Conservation (phyloP, 2,797 vertebrate genomes). For the Rhinogobio ventralis region DNA sequence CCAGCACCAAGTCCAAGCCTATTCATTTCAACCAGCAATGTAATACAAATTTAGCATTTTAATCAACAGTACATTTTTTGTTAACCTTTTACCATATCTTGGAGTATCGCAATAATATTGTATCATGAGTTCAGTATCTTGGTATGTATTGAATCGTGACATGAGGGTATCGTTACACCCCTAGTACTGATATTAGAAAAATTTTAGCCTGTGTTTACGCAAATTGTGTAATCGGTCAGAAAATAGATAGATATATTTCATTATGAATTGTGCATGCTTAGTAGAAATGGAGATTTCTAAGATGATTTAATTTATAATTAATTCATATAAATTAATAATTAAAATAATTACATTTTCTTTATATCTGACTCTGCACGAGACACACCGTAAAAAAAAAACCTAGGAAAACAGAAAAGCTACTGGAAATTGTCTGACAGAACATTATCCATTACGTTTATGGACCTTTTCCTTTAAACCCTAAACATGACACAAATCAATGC, state of each 20-base stretch:
- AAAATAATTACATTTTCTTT: neutral
- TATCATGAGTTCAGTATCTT: no score
- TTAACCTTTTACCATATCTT: no score
- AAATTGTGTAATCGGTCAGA: neutral
- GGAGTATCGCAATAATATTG: no score
- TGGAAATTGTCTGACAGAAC: neutral
- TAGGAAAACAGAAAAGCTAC: neutral
- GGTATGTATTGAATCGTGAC: no score
- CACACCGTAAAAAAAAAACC: neutral
- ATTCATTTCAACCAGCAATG: no score
- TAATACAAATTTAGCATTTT: no score
- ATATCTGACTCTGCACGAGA: neutral
- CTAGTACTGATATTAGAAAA: no score
- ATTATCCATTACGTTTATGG: neutral
- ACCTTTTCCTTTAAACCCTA: neutral
- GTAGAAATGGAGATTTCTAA: neutral
- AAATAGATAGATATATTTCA: neutral
- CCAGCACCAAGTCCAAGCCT: no score
- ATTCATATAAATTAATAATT: no score
- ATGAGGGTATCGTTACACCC: no score
- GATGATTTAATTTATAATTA: no score
- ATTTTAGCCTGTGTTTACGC: neutral
- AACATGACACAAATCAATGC: neutral
- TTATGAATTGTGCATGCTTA: neutral
- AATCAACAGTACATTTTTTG: no score